phyloP scores from a whole-genome alignment of 2,888 invertebrate species.

The Drosophila suboccidentalis region DNA sequence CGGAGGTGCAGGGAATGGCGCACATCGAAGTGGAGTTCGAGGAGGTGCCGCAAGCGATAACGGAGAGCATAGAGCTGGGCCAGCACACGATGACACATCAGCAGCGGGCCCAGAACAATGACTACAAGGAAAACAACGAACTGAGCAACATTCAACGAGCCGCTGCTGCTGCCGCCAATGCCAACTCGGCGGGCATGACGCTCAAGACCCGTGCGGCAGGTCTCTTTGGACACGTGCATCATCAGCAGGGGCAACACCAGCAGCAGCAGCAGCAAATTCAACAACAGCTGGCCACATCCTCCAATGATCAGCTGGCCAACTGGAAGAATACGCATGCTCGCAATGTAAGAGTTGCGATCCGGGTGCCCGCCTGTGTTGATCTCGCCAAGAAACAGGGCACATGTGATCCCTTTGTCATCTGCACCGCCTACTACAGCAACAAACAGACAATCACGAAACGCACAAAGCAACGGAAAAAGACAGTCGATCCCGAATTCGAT shows the following conservation, averaged over 20 bases:
- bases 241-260: constrained; percentile 54
- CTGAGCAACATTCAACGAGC: constrained; percentile 81
- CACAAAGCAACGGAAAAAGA: constrained; percentile 95
- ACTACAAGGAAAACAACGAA: constrained; percentile 85
- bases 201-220: constrained; percentile 70
- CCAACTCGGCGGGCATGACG: constrained; percentile 51
- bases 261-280: constrained; percentile 38
- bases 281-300: constrained; percentile 42
- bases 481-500: constrained; percentile 94
- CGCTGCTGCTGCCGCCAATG: constrained; percentile 31
- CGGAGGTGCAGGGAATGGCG: constrained; percentile 96
- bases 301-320: constrained; percentile 68
- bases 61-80: constrained; percentile 58
- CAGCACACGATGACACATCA: constrained; percentile 63
- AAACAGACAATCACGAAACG: constrained; percentile 92
- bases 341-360: constrained; percentile 86
- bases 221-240: constrained; percentile 70
- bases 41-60: constrained; percentile 64
- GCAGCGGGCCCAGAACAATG: constrained; percentile 80
- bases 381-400: constrained; percentile 95
- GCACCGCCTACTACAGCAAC: constrained; percentile 92
- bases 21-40: constrained; percentile 90
- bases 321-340: constrained; percentile 72
- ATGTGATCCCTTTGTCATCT: constrained; percentile 95
- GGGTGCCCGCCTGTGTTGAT: constrained; percentile 94